A percentile compares a stretch with the other conserved stretches of the same genome.
phyloP scores from a whole-genome alignment of 1,140 invertebrate species.

The Augochlora pura region DNA sequence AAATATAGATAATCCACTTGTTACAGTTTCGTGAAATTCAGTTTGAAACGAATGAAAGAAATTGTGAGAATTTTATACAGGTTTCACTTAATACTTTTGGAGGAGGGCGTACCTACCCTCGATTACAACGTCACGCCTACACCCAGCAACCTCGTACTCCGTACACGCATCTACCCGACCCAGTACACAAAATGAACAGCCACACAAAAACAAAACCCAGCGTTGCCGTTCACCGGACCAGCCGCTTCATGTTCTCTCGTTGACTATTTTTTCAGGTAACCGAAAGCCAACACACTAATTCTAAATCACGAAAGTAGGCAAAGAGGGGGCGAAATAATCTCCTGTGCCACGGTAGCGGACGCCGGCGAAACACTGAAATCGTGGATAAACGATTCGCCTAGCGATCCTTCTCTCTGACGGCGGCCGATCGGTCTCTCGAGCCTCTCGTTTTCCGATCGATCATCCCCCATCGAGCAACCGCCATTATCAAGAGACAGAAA shows the following conservation, averaged over 20 bases:
- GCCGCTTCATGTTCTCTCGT: constrained; percentile 69
- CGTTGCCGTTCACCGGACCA: constrained; percentile 46
- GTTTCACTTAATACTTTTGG: too few species aligned
- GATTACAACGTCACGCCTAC: too few species aligned
- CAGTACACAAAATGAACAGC: too few species aligned
- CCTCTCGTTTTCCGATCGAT: constrained; percentile 23
- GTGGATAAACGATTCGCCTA: constrained; percentile 42
- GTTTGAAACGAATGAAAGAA: too few species aligned
- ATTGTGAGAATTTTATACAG: too few species aligned
- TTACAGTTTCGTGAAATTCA: too few species aligned
- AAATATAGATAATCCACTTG: too few species aligned
- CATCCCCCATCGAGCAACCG: neutral
- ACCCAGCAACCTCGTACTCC: too few species aligned
- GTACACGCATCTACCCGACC: too few species aligned
- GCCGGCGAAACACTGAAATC: constrained; percentile 60
- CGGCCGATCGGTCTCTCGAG: constrained; percentile 37
- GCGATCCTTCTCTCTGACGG: constrained; percentile 56
- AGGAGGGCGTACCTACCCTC: too few species aligned
- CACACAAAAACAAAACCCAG: neutral
- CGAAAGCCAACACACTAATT: constrained; percentile 73
- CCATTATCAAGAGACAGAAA: neutral
- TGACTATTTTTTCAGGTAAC: constrained; percentile 75
- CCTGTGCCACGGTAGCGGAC: constrained; percentile 75
- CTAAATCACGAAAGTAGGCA: constrained; percentile 68
- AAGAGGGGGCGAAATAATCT: constrained; percentile 64